Base-by-base conservation (phyloP, 2,888 invertebrate species). In the Rapana venosa region DNA sequence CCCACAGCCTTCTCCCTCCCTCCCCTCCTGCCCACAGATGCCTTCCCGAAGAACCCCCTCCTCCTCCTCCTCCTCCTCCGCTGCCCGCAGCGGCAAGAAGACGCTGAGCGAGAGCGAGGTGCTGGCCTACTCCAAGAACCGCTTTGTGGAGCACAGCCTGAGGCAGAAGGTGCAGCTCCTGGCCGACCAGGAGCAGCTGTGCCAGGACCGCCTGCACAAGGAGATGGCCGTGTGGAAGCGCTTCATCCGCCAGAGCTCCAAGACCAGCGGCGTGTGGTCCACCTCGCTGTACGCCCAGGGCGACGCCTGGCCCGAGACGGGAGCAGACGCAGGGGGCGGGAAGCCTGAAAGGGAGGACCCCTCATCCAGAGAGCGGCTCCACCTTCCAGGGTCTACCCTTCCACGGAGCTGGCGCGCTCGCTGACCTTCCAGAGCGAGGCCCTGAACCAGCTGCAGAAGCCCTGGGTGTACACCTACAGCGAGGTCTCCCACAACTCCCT, bases 381-480 rank as follows among this genome's bases (percentile, higher is more conserved):
- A 8, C 47, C 47, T 8, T 47, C 47, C 47, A 47, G 81, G 22
- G 81, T 32, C 32, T 32, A 86, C 66, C 36, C 47, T 0, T 61
- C 88, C 36, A n/a, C 26, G 22, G 88, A 88, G 36, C 66, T 88
- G 35, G 88, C 88, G 11, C 88, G 88, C 30, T 83, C 83, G 1
- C 26, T 66, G 66, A 35, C 56, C 20, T 88, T 83, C 36, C 88
- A 79, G 66, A 88, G 22, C 83, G 89, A 89, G 56, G 89, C 84
- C 0, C 74, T 89, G 85, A 89, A 32, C 74, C 61, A 84, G 35
- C 85, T 89, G 89, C 89, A 89, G 22, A 91, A 92, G 35, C 94
- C 94, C 1, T 94, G 94, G 94, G 92, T 93, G 6, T 93, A 92
- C 87, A 92, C 93, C 35, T 92, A 92, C 20, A 90, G 89, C 90